phyloP scores from a whole-genome alignment of 2,797 vertebrate genomes.

The Xiphophorus birchmanni region DNA sequence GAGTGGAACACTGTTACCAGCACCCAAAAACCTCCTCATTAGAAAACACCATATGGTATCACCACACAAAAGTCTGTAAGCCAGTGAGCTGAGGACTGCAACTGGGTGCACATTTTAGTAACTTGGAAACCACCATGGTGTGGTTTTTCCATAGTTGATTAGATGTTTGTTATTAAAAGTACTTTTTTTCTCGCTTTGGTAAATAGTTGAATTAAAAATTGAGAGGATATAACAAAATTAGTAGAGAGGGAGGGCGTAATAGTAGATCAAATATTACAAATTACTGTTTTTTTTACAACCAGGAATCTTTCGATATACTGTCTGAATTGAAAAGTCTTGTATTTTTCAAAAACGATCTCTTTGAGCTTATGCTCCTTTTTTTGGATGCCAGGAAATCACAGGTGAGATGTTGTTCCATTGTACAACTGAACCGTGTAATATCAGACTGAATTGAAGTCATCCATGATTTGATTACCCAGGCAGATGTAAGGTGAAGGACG shows the following conservation, averaged over 20 bases:
- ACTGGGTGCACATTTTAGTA: conserved; percentile 47
- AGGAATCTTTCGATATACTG: conserved; percentile 1
- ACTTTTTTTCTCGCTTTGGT: conserved; percentile 23
- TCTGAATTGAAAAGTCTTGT: neutral
- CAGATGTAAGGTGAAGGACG: conserved; percentile 46
- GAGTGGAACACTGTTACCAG: conserved; percentile 69
- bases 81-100: conserved; percentile 64
- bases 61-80: conserved; percentile 66
- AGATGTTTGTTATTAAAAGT: conserved; percentile 4
- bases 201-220: conserved; percentile 29
- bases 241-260: neutral
- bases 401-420: conserved; percentile 14
- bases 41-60: conserved; percentile 75
- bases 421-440: conserved; percentile 22
- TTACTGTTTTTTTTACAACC: neutral
- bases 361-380: conserved; percentile 2
- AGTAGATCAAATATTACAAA: neutral
- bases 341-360: conserved; percentile 8
- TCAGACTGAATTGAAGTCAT: conserved; percentile 34
- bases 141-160: conserved; percentile 27
- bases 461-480: conserved; percentile 44
- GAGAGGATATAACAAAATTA: neutral
- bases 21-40: conserved; percentile 73
- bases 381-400: neutral
- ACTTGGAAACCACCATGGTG: conserved; percentile 35